phyloP scores from a whole-genome alignment of 2,113 vertebrate species.

The Mystacornis crossleyi region DNA sequence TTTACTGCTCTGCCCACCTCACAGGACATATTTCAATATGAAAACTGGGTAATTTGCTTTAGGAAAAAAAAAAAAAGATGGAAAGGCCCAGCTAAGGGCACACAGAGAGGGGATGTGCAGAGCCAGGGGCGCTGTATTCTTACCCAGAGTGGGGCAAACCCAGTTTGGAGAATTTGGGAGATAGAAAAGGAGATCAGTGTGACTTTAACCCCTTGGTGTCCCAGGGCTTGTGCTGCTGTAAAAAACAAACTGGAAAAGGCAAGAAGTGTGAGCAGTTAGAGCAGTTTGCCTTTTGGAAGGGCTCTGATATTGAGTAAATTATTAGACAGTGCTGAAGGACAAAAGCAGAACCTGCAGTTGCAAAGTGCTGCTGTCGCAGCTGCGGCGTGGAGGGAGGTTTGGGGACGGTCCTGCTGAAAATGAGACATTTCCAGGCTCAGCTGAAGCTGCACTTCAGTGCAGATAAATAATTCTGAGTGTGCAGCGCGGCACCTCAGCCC shows the following conservation, averaged over 20 bases:
- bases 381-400: not conserved
- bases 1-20: not conserved
- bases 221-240: not conserved
- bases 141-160: not conserved
- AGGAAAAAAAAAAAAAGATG: not conserved
- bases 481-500: not conserved
- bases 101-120: not conserved
- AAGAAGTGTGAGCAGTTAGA: not conserved
- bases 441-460: accelerated
- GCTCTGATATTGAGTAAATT: not conserved
- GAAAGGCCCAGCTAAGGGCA: not conserved
- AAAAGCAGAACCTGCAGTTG: not conserved
- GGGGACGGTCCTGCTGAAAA: not conserved
- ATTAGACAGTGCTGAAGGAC: not conserved
- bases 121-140: not conserved
- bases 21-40: not conserved
- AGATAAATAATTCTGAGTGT: accelerated
- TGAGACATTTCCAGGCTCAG: not conserved
- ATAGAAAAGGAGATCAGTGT: not conserved
- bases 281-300: not conserved
- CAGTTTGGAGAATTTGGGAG: not conserved
- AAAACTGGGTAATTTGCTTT: not conserved
- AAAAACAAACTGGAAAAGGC: not conserved
- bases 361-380: not conserved
- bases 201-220: not conserved